Evolutionary conservation across 2,113 vertebrate species (phyloP).

Genomic region (Phylloscopus trochilus): DNA sequence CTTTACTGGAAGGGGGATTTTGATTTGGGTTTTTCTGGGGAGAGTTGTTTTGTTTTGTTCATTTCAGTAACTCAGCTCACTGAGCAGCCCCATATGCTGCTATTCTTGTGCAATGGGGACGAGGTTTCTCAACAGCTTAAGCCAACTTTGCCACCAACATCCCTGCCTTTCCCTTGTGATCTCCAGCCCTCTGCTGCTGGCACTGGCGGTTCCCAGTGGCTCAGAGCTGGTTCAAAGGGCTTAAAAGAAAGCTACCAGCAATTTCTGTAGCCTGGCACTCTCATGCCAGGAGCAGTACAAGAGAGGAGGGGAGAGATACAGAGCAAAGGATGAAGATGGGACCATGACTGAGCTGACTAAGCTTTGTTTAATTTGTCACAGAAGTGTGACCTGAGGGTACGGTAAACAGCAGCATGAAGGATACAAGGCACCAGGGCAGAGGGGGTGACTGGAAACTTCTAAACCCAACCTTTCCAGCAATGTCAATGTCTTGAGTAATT

Average conservation of each 20-base stretch:
- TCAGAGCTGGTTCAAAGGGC: not conserved
- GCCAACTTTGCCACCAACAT: not conserved
- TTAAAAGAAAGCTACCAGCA: not conserved
- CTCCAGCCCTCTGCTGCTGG: not conserved
- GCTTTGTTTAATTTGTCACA: constrained; percentile 3
- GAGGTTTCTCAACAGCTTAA: constrained; percentile 29
- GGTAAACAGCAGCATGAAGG: not conserved
- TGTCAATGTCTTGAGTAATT: not conserved
- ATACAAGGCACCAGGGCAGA: not conserved
- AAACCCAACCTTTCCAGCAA: not conserved
- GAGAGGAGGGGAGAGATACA: not conserved
- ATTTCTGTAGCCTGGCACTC: not conserved
- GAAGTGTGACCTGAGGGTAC: not conserved
- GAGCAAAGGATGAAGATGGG: not conserved
- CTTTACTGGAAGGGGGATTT: fast-evolving
- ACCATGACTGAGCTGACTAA: not conserved
- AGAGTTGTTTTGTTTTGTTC: not conserved
- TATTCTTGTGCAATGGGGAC: not conserved
- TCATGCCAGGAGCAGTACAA: not conserved
- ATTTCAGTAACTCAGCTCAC: not conserved
- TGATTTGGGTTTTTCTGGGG: not conserved
- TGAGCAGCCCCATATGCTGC: not conserved
- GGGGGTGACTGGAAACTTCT: not conserved
- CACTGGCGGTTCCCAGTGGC: not conserved
- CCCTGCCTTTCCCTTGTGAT: not conserved